Percentiles rank a stretch among this genome's conserved stretches.
Conservation (phyloP, 2,797 vertebrate genomes). For the Taenioides sp. region DNA sequence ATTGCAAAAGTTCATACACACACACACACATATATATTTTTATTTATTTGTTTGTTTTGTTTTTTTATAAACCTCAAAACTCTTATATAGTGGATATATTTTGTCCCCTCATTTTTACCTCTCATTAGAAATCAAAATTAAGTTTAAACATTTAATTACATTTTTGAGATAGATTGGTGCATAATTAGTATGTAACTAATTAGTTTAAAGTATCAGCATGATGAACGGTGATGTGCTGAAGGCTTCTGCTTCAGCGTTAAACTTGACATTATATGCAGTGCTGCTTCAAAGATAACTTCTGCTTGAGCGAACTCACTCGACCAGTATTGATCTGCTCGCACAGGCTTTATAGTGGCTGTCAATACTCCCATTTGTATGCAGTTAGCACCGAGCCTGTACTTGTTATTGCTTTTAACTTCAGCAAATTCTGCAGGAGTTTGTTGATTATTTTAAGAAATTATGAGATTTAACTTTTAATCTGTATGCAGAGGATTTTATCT, state of each 20-base stretch:
- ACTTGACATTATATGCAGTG: not conserved
- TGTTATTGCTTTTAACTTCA: slow-evolving; percentile 4
- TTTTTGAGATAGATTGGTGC: not conserved
- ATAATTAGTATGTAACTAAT: not conserved
- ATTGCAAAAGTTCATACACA: not conserved
- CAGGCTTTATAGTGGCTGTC: slow-evolving; percentile 2
- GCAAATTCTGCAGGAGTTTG: not conserved
- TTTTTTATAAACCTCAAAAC: not conserved
- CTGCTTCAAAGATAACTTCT: slow-evolving; percentile 4
- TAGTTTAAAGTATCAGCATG: not conserved
- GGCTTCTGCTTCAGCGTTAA: not conserved
- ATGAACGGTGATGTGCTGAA: not conserved
- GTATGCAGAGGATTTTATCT: not conserved
- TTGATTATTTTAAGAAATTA: not conserved
- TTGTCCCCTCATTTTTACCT: not conserved
- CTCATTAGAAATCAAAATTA: not conserved
- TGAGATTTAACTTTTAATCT: not conserved
- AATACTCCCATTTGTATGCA: slow-evolving; percentile 4
- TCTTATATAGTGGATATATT: not conserved
- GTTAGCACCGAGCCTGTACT: slow-evolving; percentile 8
- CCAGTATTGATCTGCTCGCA: slow-evolving; percentile 13
- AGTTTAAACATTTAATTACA: not conserved
- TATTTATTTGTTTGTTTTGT: no score
- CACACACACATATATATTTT: no score
- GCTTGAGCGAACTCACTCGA: slow-evolving; percentile 9